Conservation (phyloP, 2,113 vertebrate species). For the Xyliphius kryptos region DNA sequence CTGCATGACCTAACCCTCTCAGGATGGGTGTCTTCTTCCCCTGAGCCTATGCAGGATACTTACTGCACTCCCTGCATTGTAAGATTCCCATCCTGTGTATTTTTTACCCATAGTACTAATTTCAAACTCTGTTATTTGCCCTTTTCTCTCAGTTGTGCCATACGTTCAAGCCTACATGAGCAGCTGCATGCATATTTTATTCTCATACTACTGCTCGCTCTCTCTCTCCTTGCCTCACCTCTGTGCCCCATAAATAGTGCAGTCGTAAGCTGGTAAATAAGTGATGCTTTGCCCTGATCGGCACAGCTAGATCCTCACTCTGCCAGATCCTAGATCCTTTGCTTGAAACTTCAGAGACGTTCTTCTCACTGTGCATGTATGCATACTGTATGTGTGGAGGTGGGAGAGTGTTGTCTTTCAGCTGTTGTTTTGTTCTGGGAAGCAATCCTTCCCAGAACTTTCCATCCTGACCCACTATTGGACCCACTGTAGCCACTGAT, state of each 20-base stretch:
- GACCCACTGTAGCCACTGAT: slow-evolving; percentile 45
- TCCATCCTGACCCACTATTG: slow-evolving; percentile 10
- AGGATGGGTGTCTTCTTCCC: too few relatives aligned
- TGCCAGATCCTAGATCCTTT: slow-evolving; percentile 57
- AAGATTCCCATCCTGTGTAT: too few relatives aligned
- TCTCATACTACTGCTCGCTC: slow-evolving; percentile 37
- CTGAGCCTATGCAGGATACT: too few relatives aligned
- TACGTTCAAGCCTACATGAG: too few relatives aligned
- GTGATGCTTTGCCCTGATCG: slow-evolving; percentile 71
- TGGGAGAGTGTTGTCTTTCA: slow-evolving; percentile 25
- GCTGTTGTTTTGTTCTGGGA: slow-evolving; percentile 46
- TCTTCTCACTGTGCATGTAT: slow-evolving; percentile 48
- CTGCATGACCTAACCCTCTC: slow-evolving; percentile 49
- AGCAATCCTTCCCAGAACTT: slow-evolving; percentile 25
- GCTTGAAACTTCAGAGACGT: slow-evolving; percentile 64
- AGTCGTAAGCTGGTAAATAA: slow-evolving; percentile 77
- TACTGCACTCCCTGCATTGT: too few relatives aligned
- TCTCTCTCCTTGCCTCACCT: slow-evolving; percentile 53
- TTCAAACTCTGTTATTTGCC: too few relatives aligned
- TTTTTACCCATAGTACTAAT: too few relatives aligned
- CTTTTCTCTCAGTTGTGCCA: too few relatives aligned
- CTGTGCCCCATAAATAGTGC: slow-evolving; percentile 74
- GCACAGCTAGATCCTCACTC: slow-evolving; percentile 52
- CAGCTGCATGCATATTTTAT: not conserved
- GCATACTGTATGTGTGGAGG: slow-evolving; percentile 12